Base-by-base conservation (phyloP, 1,140 invertebrate species). In the Proctacanthus coquilletti region DNA sequence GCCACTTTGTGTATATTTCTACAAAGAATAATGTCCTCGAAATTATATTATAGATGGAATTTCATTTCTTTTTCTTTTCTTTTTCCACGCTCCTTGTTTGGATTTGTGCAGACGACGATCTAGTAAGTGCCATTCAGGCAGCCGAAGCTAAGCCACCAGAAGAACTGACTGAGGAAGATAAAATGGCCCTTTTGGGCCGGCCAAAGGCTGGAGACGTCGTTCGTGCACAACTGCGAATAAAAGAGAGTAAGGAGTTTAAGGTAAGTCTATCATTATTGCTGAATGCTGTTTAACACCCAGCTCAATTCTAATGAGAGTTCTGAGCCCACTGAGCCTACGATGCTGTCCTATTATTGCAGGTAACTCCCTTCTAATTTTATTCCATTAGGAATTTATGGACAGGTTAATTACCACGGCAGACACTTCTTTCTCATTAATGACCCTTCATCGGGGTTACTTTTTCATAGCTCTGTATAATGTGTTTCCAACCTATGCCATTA, bases 191-290 rank as follows among this genome's bases (percentile, higher is more conserved):
- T 48, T 65, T 93, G 54, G 94, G 93, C 5, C 80, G 78, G 58
- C 94, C 95, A 4, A 73, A 80, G 45, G 67, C 91, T 29, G 93
- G 93, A 5, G 86, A 93, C 40, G 72, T 82, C 50, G 76, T 71
- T 41, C 73, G 79, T 45, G 77, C 84, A 32, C 77, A 84, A 64
- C 75, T 98, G 44, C 74, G 84, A 46, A 85, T 98, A 50, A 92
- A 88, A 54, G 94, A 98, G 61, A 95, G 88, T 64, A 89, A 92
- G 61, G 94, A 98, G 66, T 98, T 98, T 64, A 97, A 95, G 78
- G 89, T 92, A 49, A 64, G 60, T 49, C 11, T 18, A 23, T 37
- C 5, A 35, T 18, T 18, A 18, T n/a, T n/a, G n/a, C n/a, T n/a
- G n/a, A n/a, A n/a, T n/a, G n/a, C n/a, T n/a, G n/a, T n/a, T n/a